Percentiles rank a stretch among this genome's conserved stretches.
These are phyloP conservation scores for Sanderia malayensis DNA, from an alignment of 30 jellyfish, hydroid and myxozoan genomes.

Conservation along the genomic window DNA sequence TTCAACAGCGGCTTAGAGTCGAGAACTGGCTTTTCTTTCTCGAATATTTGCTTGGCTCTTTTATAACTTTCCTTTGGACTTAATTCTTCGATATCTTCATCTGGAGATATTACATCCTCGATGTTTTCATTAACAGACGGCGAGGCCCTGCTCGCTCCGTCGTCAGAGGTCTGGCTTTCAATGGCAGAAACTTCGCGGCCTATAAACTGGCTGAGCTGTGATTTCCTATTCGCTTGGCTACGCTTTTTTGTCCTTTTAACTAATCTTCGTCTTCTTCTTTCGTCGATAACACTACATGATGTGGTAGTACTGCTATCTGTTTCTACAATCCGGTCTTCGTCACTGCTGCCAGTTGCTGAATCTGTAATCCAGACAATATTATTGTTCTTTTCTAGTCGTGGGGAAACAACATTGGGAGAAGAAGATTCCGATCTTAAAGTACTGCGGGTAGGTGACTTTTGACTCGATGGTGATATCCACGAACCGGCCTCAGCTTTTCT, in stretches of 20 bases:
- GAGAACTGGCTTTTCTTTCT: conserved; percentile 27
- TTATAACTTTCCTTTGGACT: conserved; percentile 53
- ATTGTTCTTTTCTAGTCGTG: conserved; percentile 44
- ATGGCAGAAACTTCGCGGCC: conserved; percentile 57
- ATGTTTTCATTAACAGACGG: conserved; percentile 58
- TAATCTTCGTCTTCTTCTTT: conserved; percentile 68
- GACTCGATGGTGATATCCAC: neutral
- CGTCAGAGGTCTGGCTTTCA: conserved; percentile 54
- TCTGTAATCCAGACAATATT: conserved; percentile 79
- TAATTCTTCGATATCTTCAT: conserved; percentile 37
- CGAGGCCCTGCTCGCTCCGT: conserved; percentile 57
- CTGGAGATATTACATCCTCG: conserved; percentile 52
- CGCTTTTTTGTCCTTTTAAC: conserved; percentile 71
- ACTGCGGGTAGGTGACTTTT: neutral
- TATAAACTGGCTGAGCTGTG: conserved; percentile 57
- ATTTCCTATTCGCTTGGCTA: conserved; percentile 47
- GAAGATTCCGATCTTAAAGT: neutral
- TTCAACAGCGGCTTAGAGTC: conserved; percentile 29
- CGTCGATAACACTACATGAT: conserved; percentile 68
- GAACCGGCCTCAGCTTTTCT: neutral
- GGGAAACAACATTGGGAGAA: neutral
- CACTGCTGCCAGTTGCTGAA: conserved; percentile 66
- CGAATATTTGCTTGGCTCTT: conserved; percentile 65
- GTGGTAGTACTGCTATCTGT: conserved; percentile 72
- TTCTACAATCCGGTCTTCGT: conserved; percentile 61